These are phyloP conservation scores for Syngnathoides biaculeatus DNA, from an alignment of 2,113 vertebrate species.

Conservation along the genomic window DNA sequence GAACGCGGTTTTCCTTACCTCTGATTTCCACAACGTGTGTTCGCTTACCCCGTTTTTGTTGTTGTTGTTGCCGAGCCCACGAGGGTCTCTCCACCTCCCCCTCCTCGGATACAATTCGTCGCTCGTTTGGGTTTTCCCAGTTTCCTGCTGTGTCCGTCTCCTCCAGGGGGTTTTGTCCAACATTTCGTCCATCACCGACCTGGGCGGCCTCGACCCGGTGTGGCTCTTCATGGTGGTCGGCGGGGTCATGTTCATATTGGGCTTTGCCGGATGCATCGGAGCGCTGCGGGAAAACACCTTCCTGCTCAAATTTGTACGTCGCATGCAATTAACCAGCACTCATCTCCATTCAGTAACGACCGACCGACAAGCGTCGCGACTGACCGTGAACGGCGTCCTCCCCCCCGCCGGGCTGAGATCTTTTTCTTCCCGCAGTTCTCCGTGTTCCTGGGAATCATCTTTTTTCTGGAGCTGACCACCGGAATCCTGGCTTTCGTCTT, in stretches of 20 bases:
- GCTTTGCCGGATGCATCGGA: constrained; percentile 96
- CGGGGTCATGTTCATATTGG: constrained; percentile 96
- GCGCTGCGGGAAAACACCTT: constrained; percentile 95
- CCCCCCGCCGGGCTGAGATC: neutral
- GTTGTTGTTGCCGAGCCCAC: too few relatives aligned
- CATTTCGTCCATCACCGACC: constrained; percentile 95
- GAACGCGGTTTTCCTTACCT: too few relatives aligned
- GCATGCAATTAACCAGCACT: too few relatives aligned
- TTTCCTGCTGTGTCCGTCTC: constrained; percentile 1
- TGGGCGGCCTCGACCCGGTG: constrained; percentile 94
- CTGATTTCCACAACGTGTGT: neutral
- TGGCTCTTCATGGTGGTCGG: constrained; percentile 98
- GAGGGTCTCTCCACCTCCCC: too few relatives aligned
- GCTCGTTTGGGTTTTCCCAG: too few relatives aligned
- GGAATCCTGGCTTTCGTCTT: constrained; percentile 96
- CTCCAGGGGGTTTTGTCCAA: constrained; percentile 92
- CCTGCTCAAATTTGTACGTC: constrained; percentile 95
- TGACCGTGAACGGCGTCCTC: neutral
- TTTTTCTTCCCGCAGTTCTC: constrained; percentile 80
- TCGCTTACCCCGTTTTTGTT: too few relatives aligned
- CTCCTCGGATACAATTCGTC: too few relatives aligned
- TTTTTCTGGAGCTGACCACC: constrained; percentile 96
- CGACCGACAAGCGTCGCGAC: neutral
- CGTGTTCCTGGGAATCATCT: constrained; percentile 96
- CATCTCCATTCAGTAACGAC: fast-evolving